Evolutionary conservation across 2,797 vertebrate species (phyloP).

Genomic region (Mus caroli): DNA sequence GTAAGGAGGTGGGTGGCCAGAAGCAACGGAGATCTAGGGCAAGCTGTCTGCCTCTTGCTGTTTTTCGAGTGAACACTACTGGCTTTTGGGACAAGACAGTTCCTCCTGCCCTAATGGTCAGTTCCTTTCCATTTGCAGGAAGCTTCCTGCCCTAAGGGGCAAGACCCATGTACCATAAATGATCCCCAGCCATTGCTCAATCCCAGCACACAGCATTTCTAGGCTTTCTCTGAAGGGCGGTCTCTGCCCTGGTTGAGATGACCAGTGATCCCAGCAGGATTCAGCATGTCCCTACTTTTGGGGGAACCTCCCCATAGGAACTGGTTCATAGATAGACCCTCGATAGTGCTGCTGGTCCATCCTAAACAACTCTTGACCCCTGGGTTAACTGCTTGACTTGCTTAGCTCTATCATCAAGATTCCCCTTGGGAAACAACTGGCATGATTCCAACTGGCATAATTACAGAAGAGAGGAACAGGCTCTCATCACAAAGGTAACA

Average conservation of each 20-base stretch:
- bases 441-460: not conserved
- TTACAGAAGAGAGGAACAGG: not conserved
- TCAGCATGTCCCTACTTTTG: not conserved
- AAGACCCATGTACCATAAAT: slow-evolving; percentile 16
- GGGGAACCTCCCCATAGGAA: not conserved
- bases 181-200: not conserved
- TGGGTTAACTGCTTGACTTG: not conserved
- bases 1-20: not conserved
- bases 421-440: not conserved
- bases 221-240: not conserved
- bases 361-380: not conserved
- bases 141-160: not conserved
- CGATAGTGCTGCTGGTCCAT: not conserved
- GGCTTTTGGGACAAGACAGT: not conserved
- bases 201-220: not conserved
- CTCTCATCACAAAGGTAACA: not conserved
- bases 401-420: not conserved
- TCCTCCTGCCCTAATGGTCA: not conserved
- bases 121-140: not conserved
- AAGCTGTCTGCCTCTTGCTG: not conserved
- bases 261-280: not conserved
- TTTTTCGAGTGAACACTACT: not conserved
- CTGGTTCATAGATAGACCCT: not conserved
- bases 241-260: not conserved
- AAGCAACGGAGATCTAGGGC: not conserved